These are phyloP conservation scores for Narcine bancroftii DNA, from an alignment of 2,113 vertebrate species.

Conservation along the genomic window DNA sequence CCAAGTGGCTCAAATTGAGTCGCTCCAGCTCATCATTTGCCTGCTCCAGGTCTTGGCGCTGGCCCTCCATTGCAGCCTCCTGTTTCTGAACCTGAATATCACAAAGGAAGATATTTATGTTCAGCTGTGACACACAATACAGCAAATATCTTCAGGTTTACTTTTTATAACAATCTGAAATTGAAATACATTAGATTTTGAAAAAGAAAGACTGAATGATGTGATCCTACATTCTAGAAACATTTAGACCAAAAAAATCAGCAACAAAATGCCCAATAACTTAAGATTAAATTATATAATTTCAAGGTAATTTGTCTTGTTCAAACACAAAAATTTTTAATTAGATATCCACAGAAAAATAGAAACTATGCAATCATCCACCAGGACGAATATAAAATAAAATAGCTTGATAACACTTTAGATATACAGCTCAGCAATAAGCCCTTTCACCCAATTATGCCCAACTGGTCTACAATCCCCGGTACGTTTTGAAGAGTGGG, in stretches of 20 bases:
- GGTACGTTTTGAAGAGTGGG: too few species aligned
- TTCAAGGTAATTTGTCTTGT: background rate
- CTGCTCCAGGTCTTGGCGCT: constrained; percentile 74
- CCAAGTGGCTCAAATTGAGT: constrained; percentile 68
- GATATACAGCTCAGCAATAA: too few species aligned
- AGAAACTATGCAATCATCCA: background rate
- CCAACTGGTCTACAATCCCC: too few species aligned
- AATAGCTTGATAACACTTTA: background rate
- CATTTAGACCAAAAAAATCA: background rate
- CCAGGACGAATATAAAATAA: background rate
- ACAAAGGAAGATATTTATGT: background rate
- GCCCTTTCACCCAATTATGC: too few species aligned
- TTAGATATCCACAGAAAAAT: too few species aligned
- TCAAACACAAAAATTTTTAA: too few species aligned
- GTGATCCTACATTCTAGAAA: background rate
- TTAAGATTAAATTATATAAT: background rate
- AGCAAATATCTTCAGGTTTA: background rate
- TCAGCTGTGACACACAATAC: background rate
- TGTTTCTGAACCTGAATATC: constrained; percentile 62
- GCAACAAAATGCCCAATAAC: background rate
- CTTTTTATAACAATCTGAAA: background rate
- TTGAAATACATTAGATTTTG: too few species aligned
- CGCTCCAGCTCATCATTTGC: constrained; percentile 80
- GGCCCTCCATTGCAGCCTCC: constrained; percentile 56
- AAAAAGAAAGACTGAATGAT: too few species aligned